A percentile compares a stretch with the other conserved stretches of the same genome.
These are phyloP conservation scores for Ethmia dodecea DNA, from an alignment of 2,888 invertebrate genomes.

Conservation along the genomic window DNA sequence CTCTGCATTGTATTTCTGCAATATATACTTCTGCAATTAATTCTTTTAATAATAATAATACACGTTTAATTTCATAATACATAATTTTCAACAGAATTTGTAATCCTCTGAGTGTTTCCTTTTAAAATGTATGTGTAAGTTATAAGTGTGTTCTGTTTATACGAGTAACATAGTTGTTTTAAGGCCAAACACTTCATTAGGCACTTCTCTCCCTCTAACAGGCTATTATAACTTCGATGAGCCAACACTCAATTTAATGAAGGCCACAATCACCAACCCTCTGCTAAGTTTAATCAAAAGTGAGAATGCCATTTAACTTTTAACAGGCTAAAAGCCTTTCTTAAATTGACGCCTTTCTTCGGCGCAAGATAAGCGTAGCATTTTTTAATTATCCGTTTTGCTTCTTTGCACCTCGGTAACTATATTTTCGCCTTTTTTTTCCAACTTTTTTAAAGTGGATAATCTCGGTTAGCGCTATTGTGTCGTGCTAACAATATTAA, in stretches of 20 bases:
- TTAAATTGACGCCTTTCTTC: constrained; percentile 7
- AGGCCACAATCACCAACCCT: constrained; percentile 33
- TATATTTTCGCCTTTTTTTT: constrained; percentile 1
- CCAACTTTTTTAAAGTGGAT: no score
- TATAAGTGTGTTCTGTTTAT: no score
- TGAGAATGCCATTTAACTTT: constrained; percentile 53
- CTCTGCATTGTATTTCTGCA: no score
- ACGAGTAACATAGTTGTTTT: no score
- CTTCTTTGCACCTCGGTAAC: constrained; percentile 1
- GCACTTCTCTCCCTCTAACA: constrained; percentile 18
- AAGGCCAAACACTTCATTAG: constrained; percentile 19
- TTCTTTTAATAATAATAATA: no score
- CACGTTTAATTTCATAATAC: no score
- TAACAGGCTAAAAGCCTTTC: constrained; percentile 25
- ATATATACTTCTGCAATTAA: no score
- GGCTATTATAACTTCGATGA: constrained; percentile 51
- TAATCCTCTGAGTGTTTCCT: no score
- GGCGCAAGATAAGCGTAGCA: background rate
- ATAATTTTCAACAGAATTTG: no score
- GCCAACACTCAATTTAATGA: constrained; percentile 47
- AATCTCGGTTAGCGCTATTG: no score
- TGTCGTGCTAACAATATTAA: no score
- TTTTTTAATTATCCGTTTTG: constrained; percentile 6
- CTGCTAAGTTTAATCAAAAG: constrained; percentile 50
- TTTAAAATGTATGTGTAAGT: no score